A percentile compares a stretch with the other conserved stretches of the same genome.
Evolutionary conservation across 2,113 vertebrate genomes (phyloP).

Genomic region (Gymnobelideus leadbeateri): DNA sequence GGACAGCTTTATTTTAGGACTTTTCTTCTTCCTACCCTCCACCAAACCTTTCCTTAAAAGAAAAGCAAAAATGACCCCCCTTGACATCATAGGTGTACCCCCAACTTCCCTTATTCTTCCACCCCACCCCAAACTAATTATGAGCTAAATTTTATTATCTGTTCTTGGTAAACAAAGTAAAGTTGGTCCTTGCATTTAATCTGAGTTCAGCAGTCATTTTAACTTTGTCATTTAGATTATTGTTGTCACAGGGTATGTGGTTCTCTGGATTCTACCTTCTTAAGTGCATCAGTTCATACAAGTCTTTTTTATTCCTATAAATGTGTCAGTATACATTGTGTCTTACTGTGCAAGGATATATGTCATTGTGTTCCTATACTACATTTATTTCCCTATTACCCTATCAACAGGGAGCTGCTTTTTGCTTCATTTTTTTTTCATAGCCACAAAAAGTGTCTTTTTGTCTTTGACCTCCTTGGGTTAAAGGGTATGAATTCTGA

Average conservation of each 20-base stretch:
- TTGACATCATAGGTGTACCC: background rate
- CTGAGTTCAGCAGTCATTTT: background rate
- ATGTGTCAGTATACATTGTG: background rate
- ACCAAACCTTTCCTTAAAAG: background rate
- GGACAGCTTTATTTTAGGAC: background rate
- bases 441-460: background rate
- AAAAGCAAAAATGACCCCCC: background rate
- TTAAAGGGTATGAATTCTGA: too few species aligned
- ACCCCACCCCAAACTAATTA: background rate
- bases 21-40: background rate
- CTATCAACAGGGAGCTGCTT: background rate
- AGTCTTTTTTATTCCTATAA: background rate
- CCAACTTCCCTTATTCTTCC: background rate
- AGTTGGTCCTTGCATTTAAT: background rate
- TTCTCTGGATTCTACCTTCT: background rate
- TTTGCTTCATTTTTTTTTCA: background rate
- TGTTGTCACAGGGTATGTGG: background rate
- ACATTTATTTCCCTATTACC: background rate
- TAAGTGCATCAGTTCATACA: background rate
- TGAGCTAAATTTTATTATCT: background rate
- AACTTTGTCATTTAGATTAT: background rate
- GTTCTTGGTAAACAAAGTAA: background rate
- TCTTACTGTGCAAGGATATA: background rate
- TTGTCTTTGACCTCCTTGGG: too few species aligned
- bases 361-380: background rate